phyloP scores from a whole-genome alignment of 2,888 invertebrate genomes.

The Lagria hirta region DNA sequence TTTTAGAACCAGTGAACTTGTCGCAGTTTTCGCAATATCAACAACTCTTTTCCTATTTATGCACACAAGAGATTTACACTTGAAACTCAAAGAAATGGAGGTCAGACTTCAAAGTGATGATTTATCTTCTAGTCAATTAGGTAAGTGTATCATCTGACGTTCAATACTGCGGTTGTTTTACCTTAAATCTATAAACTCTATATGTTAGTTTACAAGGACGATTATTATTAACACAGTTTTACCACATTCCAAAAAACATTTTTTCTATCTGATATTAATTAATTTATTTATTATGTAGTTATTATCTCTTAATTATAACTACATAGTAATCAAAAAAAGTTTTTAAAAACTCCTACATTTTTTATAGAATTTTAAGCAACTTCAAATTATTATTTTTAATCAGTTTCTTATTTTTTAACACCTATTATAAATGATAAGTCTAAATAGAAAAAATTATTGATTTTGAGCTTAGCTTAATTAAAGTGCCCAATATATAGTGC shows the following conservation, averaged over 20 bases:
- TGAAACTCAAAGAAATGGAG: conserved; percentile 79
- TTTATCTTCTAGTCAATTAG: conserved; percentile 57
- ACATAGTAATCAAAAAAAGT: too few relatives aligned
- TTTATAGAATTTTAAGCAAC: too few relatives aligned
- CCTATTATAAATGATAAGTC: too few relatives aligned
- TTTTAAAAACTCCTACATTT: too few relatives aligned
- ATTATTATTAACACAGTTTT: conserved; percentile 7
- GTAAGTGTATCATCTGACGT: conserved; percentile 43
- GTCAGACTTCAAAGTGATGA: conserved; percentile 69
- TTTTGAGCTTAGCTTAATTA: too few relatives aligned
- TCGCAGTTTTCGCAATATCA: conserved; percentile 79
- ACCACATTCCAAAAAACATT: neutral
- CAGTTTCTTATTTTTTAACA: too few relatives aligned
- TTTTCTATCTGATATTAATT: neutral
- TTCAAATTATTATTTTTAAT: too few relatives aligned
- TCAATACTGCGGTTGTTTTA: conserved; percentile 2
- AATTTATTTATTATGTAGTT: neutral
- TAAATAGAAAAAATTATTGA: too few relatives aligned
- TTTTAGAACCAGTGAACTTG: conserved; percentile 79
- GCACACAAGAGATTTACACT: conserved; percentile 80
- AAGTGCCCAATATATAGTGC: too few relatives aligned
- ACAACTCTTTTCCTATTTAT: conserved; percentile 82
- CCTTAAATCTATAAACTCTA: neutral
- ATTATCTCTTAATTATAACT: neutral
- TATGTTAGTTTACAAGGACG: neutral